Evolutionary conservation across 2,113 vertebrate species (phyloP), one percentile per base, ranked within the genome.

Genomic region (Ciconia maguari): DNA sequence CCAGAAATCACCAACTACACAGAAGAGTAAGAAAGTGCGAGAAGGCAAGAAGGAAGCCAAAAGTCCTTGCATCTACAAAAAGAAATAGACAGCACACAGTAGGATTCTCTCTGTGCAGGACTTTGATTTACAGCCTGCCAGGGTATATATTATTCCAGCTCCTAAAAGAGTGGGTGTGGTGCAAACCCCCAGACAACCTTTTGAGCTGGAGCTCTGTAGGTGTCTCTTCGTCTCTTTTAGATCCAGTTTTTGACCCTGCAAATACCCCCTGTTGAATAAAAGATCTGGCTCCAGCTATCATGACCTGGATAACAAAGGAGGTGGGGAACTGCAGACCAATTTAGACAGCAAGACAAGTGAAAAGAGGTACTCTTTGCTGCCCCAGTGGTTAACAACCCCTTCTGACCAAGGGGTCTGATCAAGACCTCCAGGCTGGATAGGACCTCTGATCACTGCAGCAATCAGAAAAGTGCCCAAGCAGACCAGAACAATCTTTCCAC

Each of bases 111-210:
- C 62, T 34, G 38, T 61, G 66, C n/a, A 2, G 70, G 78, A 72
- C 46, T 94, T 79, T 44, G 89, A 93, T 76, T 96, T 95, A 89
- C 61, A 89, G 94, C 86, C 70, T 94, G 83, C 38, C 77, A 76
- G 66, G 52, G 18, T 83, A 65, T 85, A 55, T 83, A 62, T 90
- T 91, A 85, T 87, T 85, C 62, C 85, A 82, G 49, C 41, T 89
- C 64, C 85, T 89, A 70, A 68, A 94, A 87, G 46, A 76, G 44
- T 27, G 60, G 69, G 83, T 92, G 91, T 55, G 70, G 77, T 89
- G 16, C 69, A 95, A 93, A 78, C 22, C n/a, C 29, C 22, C 6
- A 61, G 68, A 65, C 57, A 91, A 76, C 42, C 15, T 82, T 79
- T 64, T 69, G 66, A 77, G 48, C 55, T 75, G 54, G 54, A 89